Evolutionary conservation across 2,113 vertebrate species (phyloP), one percentile per base, ranked within the genome.

Genomic region (Casuarius casuarius): DNA sequence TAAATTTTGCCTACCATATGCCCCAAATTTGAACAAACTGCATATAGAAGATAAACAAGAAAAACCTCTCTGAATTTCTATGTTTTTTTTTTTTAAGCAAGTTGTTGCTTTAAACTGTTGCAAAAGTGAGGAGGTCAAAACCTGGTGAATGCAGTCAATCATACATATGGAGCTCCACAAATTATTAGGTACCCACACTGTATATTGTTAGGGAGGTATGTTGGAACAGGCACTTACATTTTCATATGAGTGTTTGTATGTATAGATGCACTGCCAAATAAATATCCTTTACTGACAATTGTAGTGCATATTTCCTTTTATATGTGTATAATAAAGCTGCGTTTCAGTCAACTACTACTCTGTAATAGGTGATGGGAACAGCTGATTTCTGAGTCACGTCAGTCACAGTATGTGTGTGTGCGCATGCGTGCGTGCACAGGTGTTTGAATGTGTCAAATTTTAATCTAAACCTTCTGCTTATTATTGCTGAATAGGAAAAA

Each of bases 211-310:
- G 28, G 9, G 28, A 58, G 16, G 28, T 58, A 31, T 31, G 28
- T 19, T 17, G 28, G 54, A 56, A 65, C 4, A 7, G 13, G 3
- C 18, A 66, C 7, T 5, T 46, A 7, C 29, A 46, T 74, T 78
- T 84, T 66, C 29, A 42, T 56, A 23, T 12, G 4, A 33, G 38
- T 5, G 0, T 26, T 2, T 16, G 26, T 23, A 26, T 21, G 4
- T 33, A 12, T 29, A 73, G 4, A n/a, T 61, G 73, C 8, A 35
- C 3, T 1, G 7, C 9, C 14, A n/a, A 61, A 74, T 0, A 20
- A 84, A 52, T 20, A 48, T 2, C 59, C 29, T 85, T 81, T 62
- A 65, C 6, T 48, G 29, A 35, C 52, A 38, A 38, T 79, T 61
- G 19, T 23, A 52, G 26, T 21, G 46, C 33, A 44, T 58, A 66